Evolutionary conservation across 2,888 invertebrate genomes (phyloP).

Genomic region (Cheilosia urbana): DNA sequence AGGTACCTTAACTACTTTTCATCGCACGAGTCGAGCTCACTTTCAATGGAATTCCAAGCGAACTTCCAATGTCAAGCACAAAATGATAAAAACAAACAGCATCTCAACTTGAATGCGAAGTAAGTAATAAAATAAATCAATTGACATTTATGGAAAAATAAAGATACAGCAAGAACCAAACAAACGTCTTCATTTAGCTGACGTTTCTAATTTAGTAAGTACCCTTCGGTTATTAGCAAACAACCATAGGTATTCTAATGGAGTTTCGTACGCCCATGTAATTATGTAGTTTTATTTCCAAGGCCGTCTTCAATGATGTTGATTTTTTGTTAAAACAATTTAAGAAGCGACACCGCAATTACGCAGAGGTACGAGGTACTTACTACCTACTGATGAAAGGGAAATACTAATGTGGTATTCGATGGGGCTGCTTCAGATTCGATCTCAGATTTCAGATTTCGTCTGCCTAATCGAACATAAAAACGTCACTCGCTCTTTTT

Average conservation of each 20-base stretch:
- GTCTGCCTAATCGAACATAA: too few species aligned
- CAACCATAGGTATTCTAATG: slow-evolving; percentile 2
- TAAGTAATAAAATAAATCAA: not conserved
- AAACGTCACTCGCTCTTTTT: too few species aligned
- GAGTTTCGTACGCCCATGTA: not conserved
- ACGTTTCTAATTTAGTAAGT: not conserved
- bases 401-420: too few species aligned
- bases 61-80: slow-evolving; percentile 33
- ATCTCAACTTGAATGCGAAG: slow-evolving; percentile 4
- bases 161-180: not conserved
- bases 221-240: not conserved
- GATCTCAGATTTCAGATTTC: too few species aligned
- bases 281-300: not conserved
- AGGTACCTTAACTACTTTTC: not conserved
- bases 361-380: too few species aligned
- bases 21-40: slow-evolving; percentile 11
- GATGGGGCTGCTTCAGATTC: too few species aligned
- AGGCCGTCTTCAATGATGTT: not conserved
- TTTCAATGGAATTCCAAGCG: slow-evolving; percentile 21
- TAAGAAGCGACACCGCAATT: too few species aligned
- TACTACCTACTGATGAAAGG: not conserved
- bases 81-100: slow-evolving; percentile 9
- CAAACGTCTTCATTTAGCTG: not conserved
- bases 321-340: not conserved
- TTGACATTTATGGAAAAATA: not conserved